These are phyloP conservation scores for Catamblyrhynchus diadema DNA, from an alignment of 2,797 vertebrate species.

Conservation along the genomic window DNA sequence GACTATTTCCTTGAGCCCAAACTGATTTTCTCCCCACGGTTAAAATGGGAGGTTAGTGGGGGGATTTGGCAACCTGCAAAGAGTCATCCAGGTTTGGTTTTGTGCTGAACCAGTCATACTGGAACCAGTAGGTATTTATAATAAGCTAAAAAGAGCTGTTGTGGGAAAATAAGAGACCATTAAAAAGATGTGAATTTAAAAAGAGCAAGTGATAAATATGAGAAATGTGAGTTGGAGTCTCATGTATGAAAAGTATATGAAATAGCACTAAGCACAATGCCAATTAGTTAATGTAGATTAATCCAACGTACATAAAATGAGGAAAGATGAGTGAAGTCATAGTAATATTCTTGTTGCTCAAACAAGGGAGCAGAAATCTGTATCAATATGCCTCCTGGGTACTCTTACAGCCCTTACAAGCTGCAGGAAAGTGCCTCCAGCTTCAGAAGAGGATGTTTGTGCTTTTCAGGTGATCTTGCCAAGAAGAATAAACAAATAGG, in stretches of 20 bases:
- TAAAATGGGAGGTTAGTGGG: neutral
- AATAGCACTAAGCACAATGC: neutral
- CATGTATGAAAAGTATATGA: neutral
- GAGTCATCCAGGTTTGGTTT: neutral
- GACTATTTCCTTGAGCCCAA: neutral
- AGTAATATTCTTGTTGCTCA: neutral
- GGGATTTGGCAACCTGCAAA: neutral
- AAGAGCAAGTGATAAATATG: neutral
- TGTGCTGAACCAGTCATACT: neutral
- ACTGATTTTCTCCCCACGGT: neutral
- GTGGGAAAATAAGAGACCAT: neutral
- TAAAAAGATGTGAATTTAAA: neutral
- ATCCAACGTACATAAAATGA: neutral
- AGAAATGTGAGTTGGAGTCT: neutral
- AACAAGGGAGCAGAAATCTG: conserved; percentile 17
- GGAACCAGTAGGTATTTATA: neutral
- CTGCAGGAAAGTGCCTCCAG: conserved; percentile 1
- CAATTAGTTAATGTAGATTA: neutral
- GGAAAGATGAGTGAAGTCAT: neutral
- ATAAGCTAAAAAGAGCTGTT: neutral
- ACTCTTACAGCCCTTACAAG: conserved; percentile 2
- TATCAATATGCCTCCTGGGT: conserved; percentile 10
- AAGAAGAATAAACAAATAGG: conserved; percentile 54
- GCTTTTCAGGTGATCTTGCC: conserved; percentile 55
- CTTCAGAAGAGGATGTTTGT: conserved; percentile 3